Base-by-base conservation (phyloP, 2,888 invertebrate species). In the Apodemia hepburni region DNA sequence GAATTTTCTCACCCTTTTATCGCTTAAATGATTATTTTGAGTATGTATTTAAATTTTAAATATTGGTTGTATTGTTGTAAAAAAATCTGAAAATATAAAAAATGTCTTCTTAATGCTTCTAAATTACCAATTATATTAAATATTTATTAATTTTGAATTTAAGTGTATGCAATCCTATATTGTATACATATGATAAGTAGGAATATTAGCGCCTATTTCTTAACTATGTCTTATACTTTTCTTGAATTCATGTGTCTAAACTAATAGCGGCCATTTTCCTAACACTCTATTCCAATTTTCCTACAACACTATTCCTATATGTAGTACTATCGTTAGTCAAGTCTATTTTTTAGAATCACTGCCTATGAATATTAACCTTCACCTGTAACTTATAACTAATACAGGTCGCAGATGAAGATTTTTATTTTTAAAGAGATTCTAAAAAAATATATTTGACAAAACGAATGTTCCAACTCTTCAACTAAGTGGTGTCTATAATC, bases 401-500 rank as follows among this genome's bases (percentile, higher is more conserved):
- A 12, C 12, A 27, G 22, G 42, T 61, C 58, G 58, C 82, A 70
- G 75, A 69, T 81, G 73, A 76, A 88, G 87, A 77, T 88, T 82
- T 73, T 74, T 71, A 78, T 80, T 79, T 76, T 76, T 73, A 58
- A 62, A 67, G 69, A 62, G 65, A 69, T 69, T 77, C 70, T 79
- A 79, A 77, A 70, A 66, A 69, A 68, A 74, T 75, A 76, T 73
- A 79, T 81, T 77, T 73, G 75, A 69, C 67, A 69, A 76, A 80
- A 78, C 78, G 70, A 70, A 69, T 67, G 67, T 64, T 61, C 65
- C 76, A 76, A 73, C 70, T 76, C 70, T 77, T 69, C 70, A 60
- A n/a, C n/a, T 67, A 65, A 86, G 91, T 89, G 90, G 90, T 90
- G 87, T 86, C 73, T 72, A 76, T 75, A 85, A 92, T 92, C 92